Percentiles rank a stretch among this genome's conserved stretches.
These are phyloP conservation scores for Saguinus imperator DNA, from an alignment of 2,113 vertebrate species.

Conservation along the genomic window DNA sequence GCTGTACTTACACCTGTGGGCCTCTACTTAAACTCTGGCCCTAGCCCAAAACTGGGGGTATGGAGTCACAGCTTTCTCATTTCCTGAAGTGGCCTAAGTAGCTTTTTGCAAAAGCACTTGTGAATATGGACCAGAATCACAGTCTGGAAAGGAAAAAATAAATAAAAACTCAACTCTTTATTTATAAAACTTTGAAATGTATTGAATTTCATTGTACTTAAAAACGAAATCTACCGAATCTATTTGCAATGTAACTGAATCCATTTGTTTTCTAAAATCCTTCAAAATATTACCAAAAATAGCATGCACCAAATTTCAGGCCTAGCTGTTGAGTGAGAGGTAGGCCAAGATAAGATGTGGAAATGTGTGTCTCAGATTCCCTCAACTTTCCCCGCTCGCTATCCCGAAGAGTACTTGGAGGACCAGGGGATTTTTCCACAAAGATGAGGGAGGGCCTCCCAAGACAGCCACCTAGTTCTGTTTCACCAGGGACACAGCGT, in stretches of 20 bases:
- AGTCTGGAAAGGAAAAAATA: background rate
- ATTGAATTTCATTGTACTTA: conserved; percentile 48
- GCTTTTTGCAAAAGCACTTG: background rate
- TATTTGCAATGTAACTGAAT: conserved; percentile 67
- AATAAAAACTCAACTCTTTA: background rate
- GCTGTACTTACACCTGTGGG: background rate
- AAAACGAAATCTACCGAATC: conserved; percentile 32
- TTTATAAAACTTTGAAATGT: conserved; percentile 53
- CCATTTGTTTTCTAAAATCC: conserved; percentile 50
- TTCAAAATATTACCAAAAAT: conserved; percentile 66
- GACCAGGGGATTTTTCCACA: background rate
- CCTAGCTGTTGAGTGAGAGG: background rate
- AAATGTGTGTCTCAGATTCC: background rate
- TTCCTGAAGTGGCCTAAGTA: background rate
- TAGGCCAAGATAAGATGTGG: background rate
- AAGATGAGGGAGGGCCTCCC: background rate
- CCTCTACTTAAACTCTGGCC: background rate
- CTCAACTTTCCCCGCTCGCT: background rate
- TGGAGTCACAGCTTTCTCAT: background rate
- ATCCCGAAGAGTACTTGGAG: background rate
- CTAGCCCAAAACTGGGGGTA: background rate
- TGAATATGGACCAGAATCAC: background rate
- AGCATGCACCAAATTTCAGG: conserved; percentile 3
- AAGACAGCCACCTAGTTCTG: background rate
- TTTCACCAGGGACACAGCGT: background rate